Percentiles rank a stretch among this genome's conserved stretches.
Conservation (phyloP, 2,888 invertebrate species). For the Clunio marinus region DNA sequence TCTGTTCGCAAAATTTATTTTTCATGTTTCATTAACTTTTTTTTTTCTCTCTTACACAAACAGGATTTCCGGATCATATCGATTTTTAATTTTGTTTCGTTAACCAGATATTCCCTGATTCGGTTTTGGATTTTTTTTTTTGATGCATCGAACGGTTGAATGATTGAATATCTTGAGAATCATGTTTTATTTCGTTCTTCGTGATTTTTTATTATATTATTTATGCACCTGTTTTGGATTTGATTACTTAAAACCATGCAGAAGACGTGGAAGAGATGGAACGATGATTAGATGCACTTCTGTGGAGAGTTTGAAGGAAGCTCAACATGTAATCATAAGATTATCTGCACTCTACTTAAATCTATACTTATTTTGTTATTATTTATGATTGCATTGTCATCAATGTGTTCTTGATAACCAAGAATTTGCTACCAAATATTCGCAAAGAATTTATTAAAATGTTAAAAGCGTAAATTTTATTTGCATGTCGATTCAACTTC, state of each 20-base stretch:
- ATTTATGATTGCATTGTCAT: too few relatives aligned
- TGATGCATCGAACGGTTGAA: too few relatives aligned
- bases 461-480: too few relatives aligned
- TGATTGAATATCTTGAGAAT: too few relatives aligned
- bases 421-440: too few relatives aligned
- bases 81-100: constrained; percentile 8
- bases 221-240: not conserved
- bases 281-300: constrained; percentile 1
- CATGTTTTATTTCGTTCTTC: too few relatives aligned
- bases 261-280: not conserved
- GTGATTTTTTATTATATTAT: too few relatives aligned
- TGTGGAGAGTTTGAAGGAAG: not conserved
- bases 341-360: too few relatives aligned
- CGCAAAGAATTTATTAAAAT: too few relatives aligned
- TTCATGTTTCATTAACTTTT: not conserved
- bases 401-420: too few relatives aligned
- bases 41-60: not conserved
- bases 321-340: not conserved
- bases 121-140: not conserved
- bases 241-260: not conserved
- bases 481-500: too few relatives aligned
- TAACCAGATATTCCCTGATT: not conserved
- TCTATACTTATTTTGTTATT: too few relatives aligned
- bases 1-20: not conserved
- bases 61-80: constrained; percentile 21